Base-by-base conservation (phyloP, 2,113 vertebrate genomes). In the Paraplagusia blochii region DNA sequence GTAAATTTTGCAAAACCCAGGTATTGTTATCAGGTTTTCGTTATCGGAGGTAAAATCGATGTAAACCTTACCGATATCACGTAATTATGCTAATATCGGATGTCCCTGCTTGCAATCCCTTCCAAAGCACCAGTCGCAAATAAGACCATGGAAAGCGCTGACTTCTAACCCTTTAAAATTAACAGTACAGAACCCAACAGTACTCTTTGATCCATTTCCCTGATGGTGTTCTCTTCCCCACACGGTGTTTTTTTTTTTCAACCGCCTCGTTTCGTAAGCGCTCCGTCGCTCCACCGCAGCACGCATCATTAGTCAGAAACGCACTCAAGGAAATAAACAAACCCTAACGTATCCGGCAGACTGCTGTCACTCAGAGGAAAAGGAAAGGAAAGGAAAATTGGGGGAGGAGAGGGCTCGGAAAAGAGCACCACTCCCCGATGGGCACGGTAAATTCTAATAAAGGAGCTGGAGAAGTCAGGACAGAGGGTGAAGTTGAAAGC, bases 241-340 rank as follows among this genome's bases (percentile, higher is more conserved):
- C 53, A 59, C 62, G 18, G 8, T 50, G 56, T 67, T 19, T 53
- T 66, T 38, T 58, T 54, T 53, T 66, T 38, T 58, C 52, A 71
- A 78, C 78, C 68, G 22, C 72, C 14, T 4, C 11, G 1, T 86
- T 77, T 73, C 80, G 60, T 65, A 69, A 81, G 52, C 35, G 11
- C 66, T 76, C 44, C 48, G 66, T 50, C 63, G 59, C 74, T 74
- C 57, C 58, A 72, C 66, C 47, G 53, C 57, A 70, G 52, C 64
- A 16, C 44, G 35, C 66, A 48, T 74, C 73, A 50, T 73, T 63
- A 65, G 61, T 77, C 70, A 69, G 57, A 74, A 60, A 68, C 22
- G 39, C 66, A 57, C 55, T 77, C 35, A 61, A 38, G 63, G 77
- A 81, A 81, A 77, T 67, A 81, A 83, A 86, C 66, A 83, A 79